Conservation (phyloP, 1,140 invertebrate species). For the Drosophila obscura region DNA sequence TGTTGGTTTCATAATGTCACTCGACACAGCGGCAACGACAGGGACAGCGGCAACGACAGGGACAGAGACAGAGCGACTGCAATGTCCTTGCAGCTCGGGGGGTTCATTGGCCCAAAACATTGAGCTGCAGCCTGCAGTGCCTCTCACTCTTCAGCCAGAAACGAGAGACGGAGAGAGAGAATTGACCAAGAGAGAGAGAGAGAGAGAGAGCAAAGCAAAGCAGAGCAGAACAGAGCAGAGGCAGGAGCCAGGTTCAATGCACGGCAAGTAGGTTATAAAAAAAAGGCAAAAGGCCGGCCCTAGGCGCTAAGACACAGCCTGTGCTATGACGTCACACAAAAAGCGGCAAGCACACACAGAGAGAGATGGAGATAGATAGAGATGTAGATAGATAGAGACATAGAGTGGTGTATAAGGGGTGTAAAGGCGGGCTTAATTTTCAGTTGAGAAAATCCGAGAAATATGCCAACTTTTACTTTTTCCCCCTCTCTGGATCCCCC, state of each 20-base stretch:
- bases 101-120: conserved; percentile 66
- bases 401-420: conserved; percentile 11
- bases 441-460: conserved; percentile 50
- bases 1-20: conserved; percentile 55
- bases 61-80: conserved; percentile 51
- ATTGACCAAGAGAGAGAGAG: neutral
- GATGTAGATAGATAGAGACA: conserved; percentile 4
- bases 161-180: conserved; percentile 7
- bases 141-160: neutral
- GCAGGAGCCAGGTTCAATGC: conserved; percentile 58
- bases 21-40: neutral
- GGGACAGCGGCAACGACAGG: too few species aligned
- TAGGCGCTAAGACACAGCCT: neutral
- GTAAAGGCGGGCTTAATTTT: conserved; percentile 54
- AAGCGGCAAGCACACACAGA: conserved; percentile 19
- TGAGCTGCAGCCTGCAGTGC: conserved; percentile 42
- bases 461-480: conserved; percentile 58
- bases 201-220: neutral
- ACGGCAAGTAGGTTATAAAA: conserved; percentile 74
- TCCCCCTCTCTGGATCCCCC: neutral
- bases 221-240: neutral
- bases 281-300: conserved; percentile 49
- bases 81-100: conserved; percentile 70
- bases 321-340: conserved; percentile 74
- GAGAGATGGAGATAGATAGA: conserved; percentile 8